Conservation (phyloP, 2,888 invertebrate species). For the Tholera decimalis region DNA sequence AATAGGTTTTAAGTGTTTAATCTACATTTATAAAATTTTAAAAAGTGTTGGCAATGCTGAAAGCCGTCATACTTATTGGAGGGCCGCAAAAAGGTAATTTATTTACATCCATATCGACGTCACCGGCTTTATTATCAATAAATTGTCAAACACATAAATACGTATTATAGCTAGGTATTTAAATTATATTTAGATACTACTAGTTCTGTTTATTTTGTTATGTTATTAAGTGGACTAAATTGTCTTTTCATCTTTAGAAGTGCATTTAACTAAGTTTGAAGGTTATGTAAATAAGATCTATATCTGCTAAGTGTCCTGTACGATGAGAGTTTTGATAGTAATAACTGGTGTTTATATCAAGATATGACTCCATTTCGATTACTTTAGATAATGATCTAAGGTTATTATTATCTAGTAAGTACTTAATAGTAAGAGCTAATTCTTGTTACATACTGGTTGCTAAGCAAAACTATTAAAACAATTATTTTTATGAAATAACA, state of each 20-base stretch:
- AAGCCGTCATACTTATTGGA: slow-evolving; percentile 97
- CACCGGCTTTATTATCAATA: slow-evolving; percentile 72
- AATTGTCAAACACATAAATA: slow-evolving; percentile 10
- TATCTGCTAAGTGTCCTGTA: too few relatives aligned
- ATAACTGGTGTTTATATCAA: not conserved
- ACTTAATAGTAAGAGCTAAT: not conserved
- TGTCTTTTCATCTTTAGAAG: not conserved
- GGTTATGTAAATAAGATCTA: slow-evolving; percentile 49
- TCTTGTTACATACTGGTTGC: not conserved
- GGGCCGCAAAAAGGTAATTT: slow-evolving; percentile 97
- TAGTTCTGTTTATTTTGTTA: not conserved
- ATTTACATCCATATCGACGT: slow-evolving; percentile 61
- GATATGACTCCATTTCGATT: slow-evolving; percentile 9
- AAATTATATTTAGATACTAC: not conserved
- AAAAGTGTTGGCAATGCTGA: slow-evolving; percentile 90
- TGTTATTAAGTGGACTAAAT: not conserved
- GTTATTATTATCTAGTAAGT: not conserved
- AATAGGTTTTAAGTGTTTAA: not conserved
- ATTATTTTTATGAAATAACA: too few relatives aligned
- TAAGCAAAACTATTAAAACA: too few relatives aligned
- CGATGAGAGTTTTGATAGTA: not conserved
- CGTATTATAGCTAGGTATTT: not conserved
- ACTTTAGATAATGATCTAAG: slow-evolving; percentile 12
- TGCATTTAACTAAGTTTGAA: slow-evolving; percentile 8
- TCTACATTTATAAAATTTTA: not conserved